Evolutionary conservation across 1,140 invertebrate genomes (phyloP).

Genomic region (Conopomorpha cramerella): DNA sequence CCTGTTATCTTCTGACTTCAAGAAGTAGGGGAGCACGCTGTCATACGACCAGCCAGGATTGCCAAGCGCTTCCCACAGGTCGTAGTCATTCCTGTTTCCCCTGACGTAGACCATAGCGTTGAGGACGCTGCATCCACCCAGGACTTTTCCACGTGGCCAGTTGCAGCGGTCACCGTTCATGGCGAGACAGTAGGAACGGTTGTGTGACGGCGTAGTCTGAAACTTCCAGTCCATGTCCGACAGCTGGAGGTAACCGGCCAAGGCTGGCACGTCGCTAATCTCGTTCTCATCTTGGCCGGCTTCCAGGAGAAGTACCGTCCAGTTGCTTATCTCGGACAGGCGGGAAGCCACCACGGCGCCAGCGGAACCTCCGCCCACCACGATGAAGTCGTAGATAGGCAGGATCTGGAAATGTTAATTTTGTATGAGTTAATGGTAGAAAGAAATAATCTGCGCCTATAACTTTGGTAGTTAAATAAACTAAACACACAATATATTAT

Average conservation of each 20-base stretch:
- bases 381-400: constrained; percentile 79
- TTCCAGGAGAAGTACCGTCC: constrained; percentile 81
- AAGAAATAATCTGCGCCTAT: no score
- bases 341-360: constrained; percentile 91
- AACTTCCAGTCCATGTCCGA: constrained; percentile 92
- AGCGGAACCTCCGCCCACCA: constrained; percentile 91
- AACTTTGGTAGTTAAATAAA: no score
- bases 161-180: constrained; percentile 85
- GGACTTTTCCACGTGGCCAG: constrained; percentile 85
- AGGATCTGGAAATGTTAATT: constrained; percentile 68
- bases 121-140: constrained; percentile 92
- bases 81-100: constrained; percentile 90
- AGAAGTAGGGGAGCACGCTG: constrained; percentile 85
- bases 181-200: constrained; percentile 76
- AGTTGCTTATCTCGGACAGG: constrained; percentile 78
- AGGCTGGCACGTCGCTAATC: constrained; percentile 76
- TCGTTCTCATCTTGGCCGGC: constrained; percentile 83
- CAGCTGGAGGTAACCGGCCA: constrained; percentile 77
- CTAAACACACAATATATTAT: no score
- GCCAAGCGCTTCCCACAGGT: constrained; percentile 85
- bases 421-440: no score
- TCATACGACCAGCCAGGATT: constrained; percentile 91
- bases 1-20: constrained; percentile 86
- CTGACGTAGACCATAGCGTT: constrained; percentile 96
- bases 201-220: constrained; percentile 79